These are phyloP conservation scores for Piaya cayana DNA, from an alignment of 2,113 vertebrate species.

Conservation along the genomic window DNA sequence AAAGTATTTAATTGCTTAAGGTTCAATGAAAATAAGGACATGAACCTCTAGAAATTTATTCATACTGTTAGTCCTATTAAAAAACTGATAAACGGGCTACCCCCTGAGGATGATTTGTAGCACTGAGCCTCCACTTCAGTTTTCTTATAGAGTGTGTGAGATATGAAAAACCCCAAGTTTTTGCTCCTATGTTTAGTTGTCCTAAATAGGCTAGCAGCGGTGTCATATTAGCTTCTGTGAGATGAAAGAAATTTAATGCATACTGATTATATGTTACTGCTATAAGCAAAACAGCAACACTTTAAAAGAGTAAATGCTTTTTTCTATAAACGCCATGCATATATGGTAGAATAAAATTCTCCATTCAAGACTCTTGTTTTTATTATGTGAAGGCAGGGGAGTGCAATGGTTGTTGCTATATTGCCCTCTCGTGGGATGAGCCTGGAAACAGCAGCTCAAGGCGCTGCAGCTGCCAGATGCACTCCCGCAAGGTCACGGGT, in stretches of 20 bases:
- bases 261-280: neutral
- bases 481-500: fast-evolving
- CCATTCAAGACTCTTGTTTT: too few relatives aligned
- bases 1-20: neutral
- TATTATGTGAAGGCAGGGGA: fast-evolving
- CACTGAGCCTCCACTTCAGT: neutral
- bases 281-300: neutral
- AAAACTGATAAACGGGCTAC: neutral
- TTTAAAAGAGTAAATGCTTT: neutral
- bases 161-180: fast-evolving
- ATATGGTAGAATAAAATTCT: neutral
- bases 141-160: neutral
- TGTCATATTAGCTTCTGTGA: neutral
- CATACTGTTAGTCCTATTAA: neutral
- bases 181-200: neutral
- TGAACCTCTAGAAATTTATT: neutral
- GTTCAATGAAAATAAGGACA: neutral
- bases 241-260: neutral
- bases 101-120: neutral
- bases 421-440: conserved; percentile 48
- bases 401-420: neutral
- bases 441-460: neutral
- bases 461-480: neutral
- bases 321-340: neutral
- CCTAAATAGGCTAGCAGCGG: neutral